These are phyloP conservation scores for Asobara japonica DNA, from an alignment of 1,140 invertebrate species.

Conservation along the genomic window DNA sequence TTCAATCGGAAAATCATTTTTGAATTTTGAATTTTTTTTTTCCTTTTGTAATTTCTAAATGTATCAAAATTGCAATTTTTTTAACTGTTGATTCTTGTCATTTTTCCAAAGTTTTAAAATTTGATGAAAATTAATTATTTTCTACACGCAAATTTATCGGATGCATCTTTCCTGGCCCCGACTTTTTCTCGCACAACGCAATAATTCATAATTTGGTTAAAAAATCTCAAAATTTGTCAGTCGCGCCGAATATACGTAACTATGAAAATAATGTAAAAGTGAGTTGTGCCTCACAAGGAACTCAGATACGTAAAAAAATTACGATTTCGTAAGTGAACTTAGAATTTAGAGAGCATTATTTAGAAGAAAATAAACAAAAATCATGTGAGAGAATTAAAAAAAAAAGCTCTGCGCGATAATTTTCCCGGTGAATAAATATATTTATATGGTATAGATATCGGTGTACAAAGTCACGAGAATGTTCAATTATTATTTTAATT, in stretches of 20 bases:
- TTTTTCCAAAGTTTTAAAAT: too few species aligned
- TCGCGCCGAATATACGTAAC: slow-evolving; percentile 31
- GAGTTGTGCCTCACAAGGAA: slow-evolving; percentile 7
- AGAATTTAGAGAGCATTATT: slow-evolving; percentile 14
- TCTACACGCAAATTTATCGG: too few species aligned
- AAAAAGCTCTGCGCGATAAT: not conserved
- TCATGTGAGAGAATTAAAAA: slow-evolving; percentile 16
- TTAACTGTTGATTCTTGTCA: too few species aligned
- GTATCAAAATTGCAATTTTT: too few species aligned
- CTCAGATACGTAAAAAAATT: slow-evolving; percentile 31
- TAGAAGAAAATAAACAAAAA: slow-evolving; percentile 17
- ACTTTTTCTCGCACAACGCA: too few species aligned
- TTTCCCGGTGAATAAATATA: slow-evolving; percentile 24
- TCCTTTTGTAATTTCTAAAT: too few species aligned
- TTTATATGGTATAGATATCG: slow-evolving; percentile 32
- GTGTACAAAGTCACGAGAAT: slow-evolving; percentile 50
- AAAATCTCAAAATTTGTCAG: slow-evolving; percentile 18
- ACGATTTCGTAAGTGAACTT: slow-evolving; percentile 29
- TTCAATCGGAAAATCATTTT: too few species aligned
- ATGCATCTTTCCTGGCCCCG: too few species aligned
- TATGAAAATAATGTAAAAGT: slow-evolving; percentile 17
- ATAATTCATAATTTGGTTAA: not conserved
- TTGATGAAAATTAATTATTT: too few species aligned
- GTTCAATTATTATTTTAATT: slow-evolving; percentile 29
- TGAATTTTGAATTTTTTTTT: not conserved